Base-by-base conservation (phyloP, 2,888 invertebrate genomes). In the Ophioninae sp. region DNA sequence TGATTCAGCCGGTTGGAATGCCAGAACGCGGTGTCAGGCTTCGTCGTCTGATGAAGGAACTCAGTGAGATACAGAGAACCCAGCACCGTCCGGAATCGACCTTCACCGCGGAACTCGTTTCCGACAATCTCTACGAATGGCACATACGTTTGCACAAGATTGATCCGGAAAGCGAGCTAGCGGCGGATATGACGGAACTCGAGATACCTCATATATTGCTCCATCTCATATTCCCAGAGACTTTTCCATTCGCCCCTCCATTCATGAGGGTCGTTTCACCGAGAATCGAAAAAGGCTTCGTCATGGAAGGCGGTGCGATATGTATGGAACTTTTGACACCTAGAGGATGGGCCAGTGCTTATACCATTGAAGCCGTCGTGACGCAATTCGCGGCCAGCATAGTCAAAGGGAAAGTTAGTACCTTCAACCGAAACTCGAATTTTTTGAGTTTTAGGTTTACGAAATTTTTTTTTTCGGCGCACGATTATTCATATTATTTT, bases 321-420 rank as follows among this genome's bases (percentile, higher is more conserved):
- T 97, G 97, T 91, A 97, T 97, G 97, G 97, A 97, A 92, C 93
- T 97, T 83, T 93, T 97, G 80, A 97, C 97, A 22, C 97, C 97
- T 0, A 94, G 97, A 74, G 97, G 97, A 86, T 97, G 97, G 97
- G 97, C 97, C 80, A 97, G 96, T 87, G 97, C 97, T 73, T 97
- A 97, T 91, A 97, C 97, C 0, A 96, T 97, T 22, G 97, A 97
- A 92, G 97, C 97, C 17, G 96, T 97, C 72, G 95, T 97, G 89
- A 97, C 97, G 95, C 97, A 97, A 93, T 97, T 97, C 92, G 96
- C 97, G 1, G 97, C 97, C 37, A 97, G 97, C 87, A 95, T 97
- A 81, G 97, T 97, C 83, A 97, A 97, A 93, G 97, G 97, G 22
- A 97, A 97, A 93, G 94, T 94, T 82, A 87, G 84, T 30, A 41